Evolutionary conservation across 1,140 invertebrate genomes (phyloP), one percentile per base, ranked within the genome.

Genomic region (Brachionus paranguensis): DNA sequence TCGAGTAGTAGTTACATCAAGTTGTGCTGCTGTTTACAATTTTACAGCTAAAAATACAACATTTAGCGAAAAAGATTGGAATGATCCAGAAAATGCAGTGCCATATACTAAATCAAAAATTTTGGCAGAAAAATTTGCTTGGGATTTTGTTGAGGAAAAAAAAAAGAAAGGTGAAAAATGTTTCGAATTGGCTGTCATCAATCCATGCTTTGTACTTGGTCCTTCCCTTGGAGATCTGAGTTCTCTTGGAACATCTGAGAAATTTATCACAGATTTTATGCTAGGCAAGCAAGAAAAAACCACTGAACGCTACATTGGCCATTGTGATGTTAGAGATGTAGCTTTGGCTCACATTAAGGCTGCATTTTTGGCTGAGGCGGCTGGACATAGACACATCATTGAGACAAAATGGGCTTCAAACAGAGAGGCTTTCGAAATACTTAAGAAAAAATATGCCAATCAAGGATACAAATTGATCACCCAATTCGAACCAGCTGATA

Each of bases 1-100:
- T 84, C 88, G 91, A 85, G 91, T 92, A 5, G 91, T 92, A 6
- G 84, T 92, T 5, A 92, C 91, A 1, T 91, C 91, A 84, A 91
- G 91, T n/a, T 76, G 41, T 47, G 72, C 33, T 17, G 24, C 68
- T 20, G 33, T 72, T 72, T 72, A 72, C 37, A 41, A 72, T 41
- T 88, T 90, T 84, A 90, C 88, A 20, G 91, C 92, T 50, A 87
- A 92, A 8, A 85, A 88, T 14, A 89, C 89, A 84, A 87, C 87
- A 0, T 91, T 89, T 85, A 89, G 86, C 50, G 91, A 92, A 86
- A 88, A 89, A 37, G 89, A 91, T 84, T 92, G 91, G 91, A 89
- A 88, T 20, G 88, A 91, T 84, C 74, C 87, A 11, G 86, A 86
- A 11, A 87, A 90, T 20, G 86, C 85, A 43, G 85, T 86, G 17